Evolutionary conservation across 2,113 vertebrate genomes (phyloP), one percentile per base, ranked within the genome.

Genomic region (Apodemus speciosus): DNA sequence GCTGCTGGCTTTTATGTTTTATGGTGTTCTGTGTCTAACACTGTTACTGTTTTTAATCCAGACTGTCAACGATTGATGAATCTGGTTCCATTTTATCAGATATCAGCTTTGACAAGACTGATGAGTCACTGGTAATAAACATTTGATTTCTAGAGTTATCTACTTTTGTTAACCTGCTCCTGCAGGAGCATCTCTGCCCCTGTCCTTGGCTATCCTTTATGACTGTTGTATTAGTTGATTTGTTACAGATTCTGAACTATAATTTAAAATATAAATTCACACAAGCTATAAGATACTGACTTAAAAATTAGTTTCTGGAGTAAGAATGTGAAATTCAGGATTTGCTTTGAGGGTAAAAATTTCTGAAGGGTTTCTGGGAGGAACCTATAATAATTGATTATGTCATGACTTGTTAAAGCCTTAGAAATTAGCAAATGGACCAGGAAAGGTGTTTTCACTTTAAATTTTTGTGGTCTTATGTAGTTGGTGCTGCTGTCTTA

Each of bases 81-180:
- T 99, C 99, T 10, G 99, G 98, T 88, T 99, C 99, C 68, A 99
- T 99, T 97, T 97, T 99, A 98, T 99, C 99, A 40, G 99, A 99
- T 97, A 99, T 99, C 98, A 99, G 99, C 98, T 99, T 99, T 97
- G 99, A 99, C 98, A 99, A 99, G 98, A 99, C 99, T 0, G 99
- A 99, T 90, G 99, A 99, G 96, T 99, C 99, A 5, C 95, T 99
- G 97, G 99, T 99, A 99, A 98, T 94, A 97, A 92, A 97, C 66
- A 94, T 95, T 91, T 95, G 84, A 62, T 94, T 8, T 90, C 84
- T 89, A 73, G 32, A 88, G 77, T 90, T 92, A 62, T 86, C 4
- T 96, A 20, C 56, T 95, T 94, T 93, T 25, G 3, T 87, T 93
- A 38, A 62, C 23, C 38, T 95, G 58, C 49, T 84, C 40, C 66